Conservation (phyloP, 2,797 vertebrate species). For the Diplodus sargus region DNA sequence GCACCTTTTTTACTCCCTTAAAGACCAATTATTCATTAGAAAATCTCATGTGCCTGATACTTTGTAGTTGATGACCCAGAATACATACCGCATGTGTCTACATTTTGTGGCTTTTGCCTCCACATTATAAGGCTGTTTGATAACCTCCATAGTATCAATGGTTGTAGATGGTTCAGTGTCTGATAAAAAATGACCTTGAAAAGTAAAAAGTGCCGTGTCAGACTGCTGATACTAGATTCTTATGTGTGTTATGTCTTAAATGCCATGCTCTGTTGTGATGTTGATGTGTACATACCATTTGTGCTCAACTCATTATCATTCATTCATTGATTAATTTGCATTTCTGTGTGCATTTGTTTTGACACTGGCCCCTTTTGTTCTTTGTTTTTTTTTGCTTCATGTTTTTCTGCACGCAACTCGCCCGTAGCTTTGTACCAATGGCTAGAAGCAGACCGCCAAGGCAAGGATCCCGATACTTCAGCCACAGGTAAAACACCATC, state of each 20-base stretch:
- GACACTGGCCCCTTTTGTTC: conserved; percentile 77
- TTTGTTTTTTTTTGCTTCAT: conserved; percentile 79
- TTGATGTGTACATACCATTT: conserved; percentile 24
- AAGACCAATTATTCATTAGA: neutral
- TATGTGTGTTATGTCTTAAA: conserved; percentile 19
- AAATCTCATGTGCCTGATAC: neutral
- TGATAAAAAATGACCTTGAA: neutral
- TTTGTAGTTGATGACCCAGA: neutral
- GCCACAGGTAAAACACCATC: conserved; percentile 88
- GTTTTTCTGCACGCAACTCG: conserved; percentile 83
- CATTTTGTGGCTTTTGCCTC: neutral
- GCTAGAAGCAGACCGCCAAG: conserved; percentile 94
- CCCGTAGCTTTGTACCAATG: conserved; percentile 94
- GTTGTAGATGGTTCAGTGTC: neutral
- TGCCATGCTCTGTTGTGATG: conserved; percentile 33
- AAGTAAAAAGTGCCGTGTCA: conserved; percentile 16
- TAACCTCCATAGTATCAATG: neutral
- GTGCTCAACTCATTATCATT: conserved; percentile 49
- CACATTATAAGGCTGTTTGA: neutral
- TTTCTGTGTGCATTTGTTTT: conserved; percentile 81
- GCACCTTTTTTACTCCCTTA: conserved; percentile 16
- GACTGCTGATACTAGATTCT: neutral
- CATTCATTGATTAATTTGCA: conserved; percentile 58
- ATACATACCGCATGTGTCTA: neutral
- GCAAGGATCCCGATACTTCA: conserved; percentile 89